Percentiles rank a stretch among this genome's conserved stretches.
Conservation (phyloP, 2,113 vertebrate species). For the Abramis brama region DNA sequence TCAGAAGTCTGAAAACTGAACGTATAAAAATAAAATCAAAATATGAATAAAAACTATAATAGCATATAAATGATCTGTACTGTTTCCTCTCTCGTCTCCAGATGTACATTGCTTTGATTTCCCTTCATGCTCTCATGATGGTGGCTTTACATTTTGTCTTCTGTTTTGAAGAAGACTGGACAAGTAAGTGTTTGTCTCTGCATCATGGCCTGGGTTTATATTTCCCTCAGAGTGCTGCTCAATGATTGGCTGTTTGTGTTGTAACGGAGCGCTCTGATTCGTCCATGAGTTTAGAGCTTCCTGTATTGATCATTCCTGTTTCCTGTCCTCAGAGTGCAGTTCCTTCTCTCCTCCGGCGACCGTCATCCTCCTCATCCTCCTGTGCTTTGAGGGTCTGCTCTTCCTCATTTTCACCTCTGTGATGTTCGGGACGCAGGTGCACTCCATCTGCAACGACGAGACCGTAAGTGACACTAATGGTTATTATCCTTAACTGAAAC, state of each 20-base stretch:
- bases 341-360: constrained; percentile 93
- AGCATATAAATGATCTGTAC: background rate
- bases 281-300: background rate
- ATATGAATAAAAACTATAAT: background rate
- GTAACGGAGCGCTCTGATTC: background rate
- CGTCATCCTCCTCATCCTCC: constrained; percentile 94
- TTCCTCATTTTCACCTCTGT: constrained; percentile 97
- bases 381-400: constrained; percentile 95
- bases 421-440: constrained; percentile 98
- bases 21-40: background rate
- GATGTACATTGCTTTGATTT: constrained; percentile 99
- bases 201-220: background rate
- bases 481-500: background rate
- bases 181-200: constrained; percentile 79
- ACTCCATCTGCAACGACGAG: constrained; percentile 97
- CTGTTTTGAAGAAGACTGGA: constrained; percentile 97
- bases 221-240: background rate
- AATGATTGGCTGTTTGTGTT: background rate
- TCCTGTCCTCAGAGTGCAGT: constrained; percentile 86
- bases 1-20: too few relatives aligned
- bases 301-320: background rate
- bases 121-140: constrained; percentile 91
- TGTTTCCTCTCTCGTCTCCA: constrained; percentile 72
- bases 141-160: constrained; percentile 94
- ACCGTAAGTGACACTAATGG: constrained; percentile 81